Percentiles rank a stretch among this genome's conserved stretches.
These are phyloP conservation scores for Pygmarrhopalites habei DNA, from an alignment of 1,140 invertebrate species.

Conservation along the genomic window DNA sequence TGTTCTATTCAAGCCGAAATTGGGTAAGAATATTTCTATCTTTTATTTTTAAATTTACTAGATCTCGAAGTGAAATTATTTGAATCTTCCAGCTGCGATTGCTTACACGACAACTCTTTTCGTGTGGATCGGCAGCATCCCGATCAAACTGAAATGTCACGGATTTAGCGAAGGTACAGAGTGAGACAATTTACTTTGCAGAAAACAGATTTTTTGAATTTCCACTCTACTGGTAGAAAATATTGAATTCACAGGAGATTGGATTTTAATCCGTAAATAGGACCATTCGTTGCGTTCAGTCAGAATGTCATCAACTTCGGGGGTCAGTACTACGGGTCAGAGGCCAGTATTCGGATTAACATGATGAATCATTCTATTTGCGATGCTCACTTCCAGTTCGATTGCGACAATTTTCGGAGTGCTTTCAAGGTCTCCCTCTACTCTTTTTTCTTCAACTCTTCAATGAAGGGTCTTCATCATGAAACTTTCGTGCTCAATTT, in stretches of 20 bases:
- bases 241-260: neutral
- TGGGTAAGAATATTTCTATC: too few relatives aligned
- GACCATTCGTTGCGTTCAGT: slow-evolving; percentile 18
- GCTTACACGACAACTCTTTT: slow-evolving; percentile 3
- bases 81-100: slow-evolving; percentile 12
- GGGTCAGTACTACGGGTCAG: neutral
- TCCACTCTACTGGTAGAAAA: neutral
- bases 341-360: neutral
- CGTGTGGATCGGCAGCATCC: neutral
- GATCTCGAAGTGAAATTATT: too few relatives aligned
- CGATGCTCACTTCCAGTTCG: slow-evolving; percentile 18
- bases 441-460: neutral
- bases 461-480: neutral
- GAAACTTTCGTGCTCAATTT: too few relatives aligned
- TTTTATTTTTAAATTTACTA: too few relatives aligned
- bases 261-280: neutral
- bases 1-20: slow-evolving; percentile 12
- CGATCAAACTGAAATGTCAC: slow-evolving; percentile 14
- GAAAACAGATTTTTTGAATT: neutral
- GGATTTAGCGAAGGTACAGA: slow-evolving; percentile 21
- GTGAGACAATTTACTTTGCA: too few relatives aligned
- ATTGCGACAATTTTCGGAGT: slow-evolving; percentile 21
- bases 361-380: slow-evolving; percentile 16
- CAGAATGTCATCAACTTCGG: slow-evolving; percentile 23
- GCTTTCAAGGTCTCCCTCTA: slow-evolving; percentile 3